A percentile compares a stretch with the other conserved stretches of the same genome.
Evolutionary conservation across 2,888 invertebrate species (phyloP).

Genomic region (Pecten maximus): DNA sequence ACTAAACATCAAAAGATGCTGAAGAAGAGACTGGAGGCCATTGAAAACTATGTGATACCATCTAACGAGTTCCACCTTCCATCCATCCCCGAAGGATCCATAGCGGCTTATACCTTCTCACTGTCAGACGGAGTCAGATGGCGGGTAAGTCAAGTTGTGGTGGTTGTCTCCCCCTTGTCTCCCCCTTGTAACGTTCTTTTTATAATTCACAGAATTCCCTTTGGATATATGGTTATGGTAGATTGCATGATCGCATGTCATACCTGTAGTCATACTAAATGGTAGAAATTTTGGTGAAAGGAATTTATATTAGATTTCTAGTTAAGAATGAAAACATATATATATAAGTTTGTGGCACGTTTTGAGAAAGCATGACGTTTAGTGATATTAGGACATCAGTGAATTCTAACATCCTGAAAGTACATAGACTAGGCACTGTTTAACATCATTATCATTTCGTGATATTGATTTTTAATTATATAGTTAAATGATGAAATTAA

Average conservation of each 20-base stretch:
- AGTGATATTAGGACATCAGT: neutral
- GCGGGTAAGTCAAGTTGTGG: conserved; percentile 78
- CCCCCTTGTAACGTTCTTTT: neutral
- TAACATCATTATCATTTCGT: neutral
- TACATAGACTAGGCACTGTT: neutral
- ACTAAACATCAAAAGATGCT: conserved; percentile 80
- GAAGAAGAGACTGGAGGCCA: conserved; percentile 75
- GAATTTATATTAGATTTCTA: neutral
- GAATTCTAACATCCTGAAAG: neutral
- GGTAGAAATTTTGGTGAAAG: neutral
- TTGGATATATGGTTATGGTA: neutral
- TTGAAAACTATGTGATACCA: conserved; percentile 77
- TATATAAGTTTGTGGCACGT: neutral
- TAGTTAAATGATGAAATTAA: neutral
- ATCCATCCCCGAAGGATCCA: conserved; percentile 76
- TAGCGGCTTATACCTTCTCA: conserved; percentile 78
- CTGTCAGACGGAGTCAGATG: conserved; percentile 79
- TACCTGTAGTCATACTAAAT: neutral
- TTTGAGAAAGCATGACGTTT: neutral
- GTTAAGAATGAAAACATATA: neutral
- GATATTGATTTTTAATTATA: neutral
- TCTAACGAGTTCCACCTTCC: conserved; percentile 77
- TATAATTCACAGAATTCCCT: neutral
- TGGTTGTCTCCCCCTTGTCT: neutral
- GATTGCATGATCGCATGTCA: neutral